Conservation (phyloP, 2,797 vertebrate species). For the Lutjanus argentimaculatus region DNA sequence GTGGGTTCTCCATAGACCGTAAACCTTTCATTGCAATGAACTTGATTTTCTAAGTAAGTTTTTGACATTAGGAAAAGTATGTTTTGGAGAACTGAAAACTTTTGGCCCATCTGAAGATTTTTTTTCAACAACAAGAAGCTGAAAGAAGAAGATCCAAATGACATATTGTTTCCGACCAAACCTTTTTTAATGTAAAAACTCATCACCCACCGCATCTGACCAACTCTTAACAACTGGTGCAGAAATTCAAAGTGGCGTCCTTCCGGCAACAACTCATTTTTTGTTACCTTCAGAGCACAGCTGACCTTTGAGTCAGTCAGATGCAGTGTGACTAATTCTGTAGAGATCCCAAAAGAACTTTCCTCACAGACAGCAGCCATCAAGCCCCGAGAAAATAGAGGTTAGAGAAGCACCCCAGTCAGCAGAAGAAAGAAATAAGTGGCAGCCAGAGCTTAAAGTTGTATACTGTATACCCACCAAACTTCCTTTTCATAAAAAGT, state of each 20-base stretch:
- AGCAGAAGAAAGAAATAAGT: not conserved
- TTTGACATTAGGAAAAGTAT: too few species aligned
- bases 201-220: not conserved
- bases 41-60: too few species aligned
- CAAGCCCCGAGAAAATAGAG: not conserved
- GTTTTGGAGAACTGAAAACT: too few species aligned
- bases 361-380: not conserved
- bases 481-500: not conserved
- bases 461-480: too few species aligned
- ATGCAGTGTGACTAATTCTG: slow-evolving; percentile 18
- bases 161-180: too few species aligned
- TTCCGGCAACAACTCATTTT: slow-evolving; percentile 1
- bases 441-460: not conserved
- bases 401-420: not conserved
- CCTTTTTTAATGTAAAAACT: not conserved
- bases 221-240: not conserved
- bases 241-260: not conserved
- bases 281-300: not conserved
- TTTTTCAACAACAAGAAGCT: too few species aligned
- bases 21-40: too few species aligned
- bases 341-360: not conserved
- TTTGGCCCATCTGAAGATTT: too few species aligned
- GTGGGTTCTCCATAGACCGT: too few species aligned
- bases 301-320: slow-evolving; percentile 39
- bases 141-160: too few species aligned